Evolutionary conservation across 2,113 vertebrate genomes (phyloP).

Genomic region (Nothocercus nigrocapillus): DNA sequence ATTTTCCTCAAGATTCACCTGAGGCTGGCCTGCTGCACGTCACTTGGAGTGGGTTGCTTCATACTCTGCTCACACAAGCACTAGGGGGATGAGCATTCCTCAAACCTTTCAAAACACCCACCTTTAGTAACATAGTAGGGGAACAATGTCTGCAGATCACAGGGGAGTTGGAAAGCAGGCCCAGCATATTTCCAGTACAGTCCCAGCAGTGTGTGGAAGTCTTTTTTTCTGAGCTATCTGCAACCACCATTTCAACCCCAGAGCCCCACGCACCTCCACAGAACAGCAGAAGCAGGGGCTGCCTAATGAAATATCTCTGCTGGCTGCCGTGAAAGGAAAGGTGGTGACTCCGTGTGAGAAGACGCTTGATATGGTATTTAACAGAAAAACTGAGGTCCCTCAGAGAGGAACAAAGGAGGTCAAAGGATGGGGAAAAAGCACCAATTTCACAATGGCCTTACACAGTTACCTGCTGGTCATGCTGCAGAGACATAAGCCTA

Average conservation of each 20-base stretch:
- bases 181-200: background rate
- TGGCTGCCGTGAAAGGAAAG: background rate
- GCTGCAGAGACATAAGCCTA: accelerated
- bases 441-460: background rate
- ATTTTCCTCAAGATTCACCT: background rate
- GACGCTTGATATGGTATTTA: background rate
- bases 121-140: background rate
- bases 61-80: background rate
- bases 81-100: background rate
- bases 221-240: background rate
- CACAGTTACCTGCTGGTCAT: background rate
- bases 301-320: background rate
- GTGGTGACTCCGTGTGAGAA: background rate
- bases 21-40: background rate
- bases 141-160: background rate
- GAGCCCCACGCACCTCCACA: background rate
- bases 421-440: background rate
- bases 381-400: background rate
- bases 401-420: background rate
- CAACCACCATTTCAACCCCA: background rate
- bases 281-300: background rate
- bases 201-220: background rate
- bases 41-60: background rate
- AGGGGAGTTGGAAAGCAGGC: background rate
- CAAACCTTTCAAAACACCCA: background rate